Percentiles rank a stretch among this genome's conserved stretches.
Conservation (phyloP, 2,797 vertebrate species). For the Phoxinus dragarum region DNA sequence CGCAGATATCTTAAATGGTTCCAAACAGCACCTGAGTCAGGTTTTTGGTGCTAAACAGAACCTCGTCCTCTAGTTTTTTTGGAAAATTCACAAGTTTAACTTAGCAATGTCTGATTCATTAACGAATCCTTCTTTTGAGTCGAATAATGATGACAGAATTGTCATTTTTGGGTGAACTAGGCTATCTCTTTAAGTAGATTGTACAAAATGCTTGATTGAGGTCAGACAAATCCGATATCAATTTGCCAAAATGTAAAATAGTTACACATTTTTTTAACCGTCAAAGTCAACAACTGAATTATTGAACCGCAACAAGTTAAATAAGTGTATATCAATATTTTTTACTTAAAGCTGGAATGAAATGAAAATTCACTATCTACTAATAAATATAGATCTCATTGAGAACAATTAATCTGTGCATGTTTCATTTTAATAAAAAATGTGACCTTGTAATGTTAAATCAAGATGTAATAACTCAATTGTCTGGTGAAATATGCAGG, state of each 20-base stretch:
- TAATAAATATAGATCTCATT: no score
- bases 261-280: not conserved
- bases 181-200: not conserved
- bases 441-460: no score
- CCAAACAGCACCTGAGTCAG: not conserved
- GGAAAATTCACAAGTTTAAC: not conserved
- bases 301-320: no score
- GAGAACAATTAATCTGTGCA: no score
- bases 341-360: no score
- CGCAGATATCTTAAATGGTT: not conserved
- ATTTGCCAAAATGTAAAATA: not conserved
- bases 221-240: not conserved
- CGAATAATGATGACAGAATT: no score
- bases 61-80: not conserved
- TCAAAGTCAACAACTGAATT: no score
- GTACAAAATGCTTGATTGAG: not conserved
- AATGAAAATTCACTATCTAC: no score
- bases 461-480: no score
- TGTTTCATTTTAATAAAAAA: no score
- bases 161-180: not conserved
- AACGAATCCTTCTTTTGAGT: not conserved
- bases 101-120: not conserved
- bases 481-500: no score
- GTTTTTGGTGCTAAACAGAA: not conserved
- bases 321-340: no score